Percentiles rank a stretch among this genome's conserved stretches.
phyloP scores from a whole-genome alignment of 2,113 vertebrate species.

The Lethenteron camtschaticum region DNA sequence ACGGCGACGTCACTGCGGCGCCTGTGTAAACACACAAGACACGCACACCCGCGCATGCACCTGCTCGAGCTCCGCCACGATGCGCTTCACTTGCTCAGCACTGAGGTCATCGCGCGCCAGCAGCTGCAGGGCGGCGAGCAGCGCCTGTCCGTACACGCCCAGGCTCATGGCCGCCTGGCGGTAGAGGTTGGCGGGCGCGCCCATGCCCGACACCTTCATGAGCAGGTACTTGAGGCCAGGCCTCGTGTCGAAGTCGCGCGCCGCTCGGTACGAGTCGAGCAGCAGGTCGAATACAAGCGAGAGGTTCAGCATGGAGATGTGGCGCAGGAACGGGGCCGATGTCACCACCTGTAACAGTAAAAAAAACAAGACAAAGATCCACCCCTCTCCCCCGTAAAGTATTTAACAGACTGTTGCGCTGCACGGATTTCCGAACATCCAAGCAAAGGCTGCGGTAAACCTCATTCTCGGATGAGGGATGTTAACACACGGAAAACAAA shows the following conservation, averaged over 20 bases:
- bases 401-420: no score
- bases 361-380: no score
- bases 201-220: constrained; percentile 83
- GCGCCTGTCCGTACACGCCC: constrained; percentile 74
- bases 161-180: constrained; percentile 93
- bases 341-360: background rate
- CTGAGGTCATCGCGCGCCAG: constrained; percentile 61
- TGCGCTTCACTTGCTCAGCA: constrained; percentile 65
- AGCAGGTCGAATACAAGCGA: constrained; percentile 86
- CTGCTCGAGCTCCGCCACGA: constrained; percentile 68
- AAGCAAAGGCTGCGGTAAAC: no score
- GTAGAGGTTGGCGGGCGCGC: constrained; percentile 72
- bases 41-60: constrained; percentile 20
- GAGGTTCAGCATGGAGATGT: constrained; percentile 88
- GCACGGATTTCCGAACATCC: no score
- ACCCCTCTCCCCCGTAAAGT: no score
- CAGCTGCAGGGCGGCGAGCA: constrained; percentile 50
- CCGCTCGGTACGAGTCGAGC: constrained; percentile 77
- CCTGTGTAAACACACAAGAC: no score
- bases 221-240: constrained; percentile 81
- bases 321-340: constrained; percentile 61
- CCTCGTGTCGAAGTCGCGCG: constrained; percentile 75
- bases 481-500: no score
- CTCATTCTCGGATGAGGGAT: no score
- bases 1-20: no score